Conservation (phyloP, 92 coral and sea anemone genomes). For the Siderastrea siderea region DNA sequence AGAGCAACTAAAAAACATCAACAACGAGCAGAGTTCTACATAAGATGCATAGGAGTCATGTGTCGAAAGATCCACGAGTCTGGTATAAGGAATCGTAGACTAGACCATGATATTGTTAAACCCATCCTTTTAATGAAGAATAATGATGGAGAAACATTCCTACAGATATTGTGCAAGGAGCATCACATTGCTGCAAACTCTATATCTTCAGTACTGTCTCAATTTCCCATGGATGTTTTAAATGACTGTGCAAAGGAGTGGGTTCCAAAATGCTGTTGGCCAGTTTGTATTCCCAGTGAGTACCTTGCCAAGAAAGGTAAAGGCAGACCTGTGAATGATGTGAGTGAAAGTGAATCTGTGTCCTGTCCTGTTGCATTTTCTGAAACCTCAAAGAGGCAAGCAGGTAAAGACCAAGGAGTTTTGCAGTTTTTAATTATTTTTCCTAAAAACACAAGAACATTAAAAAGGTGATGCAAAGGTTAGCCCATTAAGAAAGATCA, state of each 20-base stretch:
- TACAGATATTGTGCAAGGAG: constrained; percentile 45
- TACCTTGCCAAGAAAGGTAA: too few relatives aligned
- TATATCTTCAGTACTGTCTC: background rate
- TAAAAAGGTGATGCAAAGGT: too few relatives aligned
- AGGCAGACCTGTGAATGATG: background rate
- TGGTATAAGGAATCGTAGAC: background rate
- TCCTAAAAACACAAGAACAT: too few relatives aligned
- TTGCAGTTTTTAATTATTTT: background rate
- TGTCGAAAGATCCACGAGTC: background rate
- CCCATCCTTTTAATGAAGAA: constrained; percentile 15
- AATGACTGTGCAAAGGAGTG: constrained; percentile 2
- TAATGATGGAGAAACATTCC: constrained; percentile 44
- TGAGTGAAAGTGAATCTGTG: background rate
- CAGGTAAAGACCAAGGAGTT: background rate
- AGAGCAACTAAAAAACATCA: background rate
- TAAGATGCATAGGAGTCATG: background rate
- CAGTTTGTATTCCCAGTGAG: background rate
- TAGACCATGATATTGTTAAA: background rate
- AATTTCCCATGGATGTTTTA: constrained; percentile 3
- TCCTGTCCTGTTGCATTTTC: constrained; percentile 11
- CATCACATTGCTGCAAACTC: constrained; percentile 10
- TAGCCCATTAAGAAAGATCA: too few relatives aligned
- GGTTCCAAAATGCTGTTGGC: constrained; percentile 27
- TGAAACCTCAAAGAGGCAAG: background rate
- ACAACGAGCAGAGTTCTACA: constrained; percentile 17